phyloP scores from a whole-genome alignment of 2,888 invertebrate species.

The Amphimallon solstitiale region DNA sequence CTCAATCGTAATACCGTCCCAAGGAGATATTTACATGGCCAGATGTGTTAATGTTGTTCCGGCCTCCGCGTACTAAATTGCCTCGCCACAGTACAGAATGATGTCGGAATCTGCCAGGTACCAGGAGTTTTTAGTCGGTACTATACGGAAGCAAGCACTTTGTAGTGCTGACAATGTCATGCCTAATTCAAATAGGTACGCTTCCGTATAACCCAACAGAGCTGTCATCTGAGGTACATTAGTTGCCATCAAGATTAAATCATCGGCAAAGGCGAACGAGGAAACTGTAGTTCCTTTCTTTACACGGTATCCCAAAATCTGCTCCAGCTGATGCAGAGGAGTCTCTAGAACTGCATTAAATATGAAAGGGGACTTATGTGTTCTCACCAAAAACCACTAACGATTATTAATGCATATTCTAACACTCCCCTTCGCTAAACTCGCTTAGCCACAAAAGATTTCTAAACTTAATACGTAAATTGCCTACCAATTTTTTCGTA shows the following conservation, averaged over 20 bases:
- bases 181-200: constrained; percentile 50
- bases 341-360: constrained; percentile 52
- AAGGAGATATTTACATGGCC: constrained; percentile 52
- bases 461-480: constrained; percentile 8
- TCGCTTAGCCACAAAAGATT: constrained; percentile 21
- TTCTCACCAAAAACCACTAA: background rate
- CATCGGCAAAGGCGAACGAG: constrained; percentile 50
- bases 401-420: background rate
- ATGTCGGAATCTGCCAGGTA: constrained; percentile 50
- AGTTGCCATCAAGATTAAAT: constrained; percentile 53
- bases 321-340: constrained; percentile 48
- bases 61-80: constrained; percentile 44
- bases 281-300: constrained; percentile 42
- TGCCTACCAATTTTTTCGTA: constrained; percentile 16
- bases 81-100: constrained; percentile 41
- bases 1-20: constrained; percentile 45
- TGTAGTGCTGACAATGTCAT: constrained; percentile 43
- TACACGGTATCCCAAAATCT: constrained; percentile 41
- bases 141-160: constrained; percentile 45
- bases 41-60: constrained; percentile 52
- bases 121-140: constrained; percentile 50
- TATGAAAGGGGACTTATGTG: too few species aligned
- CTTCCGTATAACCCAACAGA: constrained; percentile 47
- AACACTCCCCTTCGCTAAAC: constrained; percentile 28
- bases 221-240: constrained; percentile 53